Evolutionary conservation across 2,113 vertebrate species (phyloP).

Genomic region (Periophthalmus modestus): DNA sequence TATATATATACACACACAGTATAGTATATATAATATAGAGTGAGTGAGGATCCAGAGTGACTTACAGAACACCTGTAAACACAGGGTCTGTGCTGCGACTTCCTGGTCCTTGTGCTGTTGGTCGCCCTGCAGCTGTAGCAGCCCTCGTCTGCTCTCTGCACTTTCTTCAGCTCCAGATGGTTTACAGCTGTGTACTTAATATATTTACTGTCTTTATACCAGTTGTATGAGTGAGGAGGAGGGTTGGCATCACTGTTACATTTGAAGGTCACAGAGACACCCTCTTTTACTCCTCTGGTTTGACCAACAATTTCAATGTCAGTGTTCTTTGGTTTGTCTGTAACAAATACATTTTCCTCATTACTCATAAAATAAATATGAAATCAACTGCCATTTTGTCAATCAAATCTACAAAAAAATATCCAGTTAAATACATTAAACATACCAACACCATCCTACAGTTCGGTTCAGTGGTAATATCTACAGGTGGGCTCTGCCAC

Average conservation of each 20-base stretch:
- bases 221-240: fast-evolving
- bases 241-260: conserved; percentile 57
- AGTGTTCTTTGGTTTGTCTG: conserved; percentile 53
- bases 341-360: background rate
- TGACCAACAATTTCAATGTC: fast-evolving
- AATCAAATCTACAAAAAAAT: too few species aligned
- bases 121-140: conserved; percentile 53
- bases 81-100: background rate
- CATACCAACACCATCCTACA: too few species aligned
- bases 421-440: too few species aligned
- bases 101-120: conserved; percentile 26
- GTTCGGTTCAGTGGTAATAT: too few species aligned
- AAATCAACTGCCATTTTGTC: too few species aligned
- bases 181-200: fast-evolving
- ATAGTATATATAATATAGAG: too few species aligned
- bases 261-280: fast-evolving
- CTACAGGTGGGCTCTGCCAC: too few species aligned
- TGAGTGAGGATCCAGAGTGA: too few species aligned
- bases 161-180: fast-evolving
- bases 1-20: too few species aligned
- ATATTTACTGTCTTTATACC: conserved; percentile 21
- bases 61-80: conserved; percentile 46
- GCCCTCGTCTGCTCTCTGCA: conserved; percentile 41
- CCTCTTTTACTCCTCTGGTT: conserved; percentile 16
- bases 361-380: background rate